Evolutionary conservation across 2,113 vertebrate species (phyloP), one percentile per base, ranked within the genome.

Genomic region (Dromaius novaehollandiae): DNA sequence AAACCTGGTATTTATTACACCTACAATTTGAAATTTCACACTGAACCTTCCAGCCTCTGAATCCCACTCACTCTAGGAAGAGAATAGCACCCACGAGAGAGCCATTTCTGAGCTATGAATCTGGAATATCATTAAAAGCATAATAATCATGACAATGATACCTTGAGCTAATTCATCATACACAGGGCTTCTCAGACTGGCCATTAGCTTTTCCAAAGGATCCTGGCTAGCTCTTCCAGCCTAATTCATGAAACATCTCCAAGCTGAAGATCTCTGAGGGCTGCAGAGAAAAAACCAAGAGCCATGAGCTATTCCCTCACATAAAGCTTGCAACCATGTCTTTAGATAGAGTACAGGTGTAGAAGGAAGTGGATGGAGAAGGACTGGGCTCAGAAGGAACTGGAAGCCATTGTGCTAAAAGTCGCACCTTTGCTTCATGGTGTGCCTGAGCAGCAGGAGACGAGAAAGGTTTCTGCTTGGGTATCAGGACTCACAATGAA

Each of bases 1-100:
- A 89, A 94, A 76, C 20, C 58, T 46, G n/a, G 8, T 60, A 42
- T n/a, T 94, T 87, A 28, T 58, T 50, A 32, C 46, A 53, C 6
- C 13, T 13, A 13, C 61, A 36, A 24, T 38, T 38, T 64, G 71
- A 18, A 60, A 13, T 89, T 58, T 63, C 34, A 1, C 55, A 71
- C 9, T 0, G 1, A 83, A 20, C 36, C 24, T 26, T 58, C 48
- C 28, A 40, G 46, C 51, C 51, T 24, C 9, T 0, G 0, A 32
- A 68, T 69, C 63, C 28, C 26, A 4, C 24, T 75, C 40, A 5
- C 17, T 42, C 58, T 8, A 38, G 53, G 36, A 48, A 42, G 44
- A 58, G 42, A 71, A 44, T 19, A 48, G 66, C 13, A 32, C 14
- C 48, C 48, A 12, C 0, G 28, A 78, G 40, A 55, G 56, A 66